Conservation (phyloP, 2,888 invertebrate species). For the Caenorhabditis sinica region DNA sequence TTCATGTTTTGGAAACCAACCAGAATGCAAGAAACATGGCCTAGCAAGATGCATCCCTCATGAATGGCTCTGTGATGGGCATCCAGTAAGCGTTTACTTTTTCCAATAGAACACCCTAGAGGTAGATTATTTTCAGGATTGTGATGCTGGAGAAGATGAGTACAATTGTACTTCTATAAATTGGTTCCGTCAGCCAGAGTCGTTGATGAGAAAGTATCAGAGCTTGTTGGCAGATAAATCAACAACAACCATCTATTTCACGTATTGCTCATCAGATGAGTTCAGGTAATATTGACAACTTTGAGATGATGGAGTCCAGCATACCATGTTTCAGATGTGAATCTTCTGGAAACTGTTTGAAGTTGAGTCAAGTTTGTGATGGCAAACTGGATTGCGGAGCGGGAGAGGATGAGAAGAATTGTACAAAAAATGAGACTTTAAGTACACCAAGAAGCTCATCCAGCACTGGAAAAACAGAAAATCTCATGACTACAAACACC, state of each 20-base stretch:
- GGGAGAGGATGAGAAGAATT: conserved; percentile 51
- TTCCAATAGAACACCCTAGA: not conserved
- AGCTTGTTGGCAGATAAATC: conserved; percentile 4
- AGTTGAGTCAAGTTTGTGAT: conserved; percentile 32
- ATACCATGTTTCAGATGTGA: conserved; percentile 23
- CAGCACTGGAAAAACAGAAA: not conserved
- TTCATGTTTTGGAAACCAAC: conserved; percentile 69
- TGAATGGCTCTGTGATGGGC: conserved; percentile 72
- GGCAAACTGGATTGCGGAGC: conserved; percentile 28
- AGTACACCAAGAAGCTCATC: no score
- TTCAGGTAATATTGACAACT: not conserved
- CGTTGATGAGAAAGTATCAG: conserved; percentile 46
- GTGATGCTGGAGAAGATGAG: conserved; percentile 69
- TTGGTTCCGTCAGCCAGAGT: conserved; percentile 51
- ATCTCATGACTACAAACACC: not conserved
- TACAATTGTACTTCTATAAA: conserved; percentile 45
- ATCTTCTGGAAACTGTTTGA: conserved; percentile 14
- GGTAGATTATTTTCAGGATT: conserved; percentile 51
- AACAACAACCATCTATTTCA: conserved; percentile 17
- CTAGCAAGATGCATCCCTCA: conserved; percentile 67
- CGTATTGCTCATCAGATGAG: not conserved
- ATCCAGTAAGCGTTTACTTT: conserved; percentile 50
- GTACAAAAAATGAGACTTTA: not conserved
- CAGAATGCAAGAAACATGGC: conserved; percentile 68
- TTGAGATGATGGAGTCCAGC: not conserved